phyloP scores from a whole-genome alignment of 2,888 invertebrate genomes.

The Drosophila trichaetosa region DNA sequence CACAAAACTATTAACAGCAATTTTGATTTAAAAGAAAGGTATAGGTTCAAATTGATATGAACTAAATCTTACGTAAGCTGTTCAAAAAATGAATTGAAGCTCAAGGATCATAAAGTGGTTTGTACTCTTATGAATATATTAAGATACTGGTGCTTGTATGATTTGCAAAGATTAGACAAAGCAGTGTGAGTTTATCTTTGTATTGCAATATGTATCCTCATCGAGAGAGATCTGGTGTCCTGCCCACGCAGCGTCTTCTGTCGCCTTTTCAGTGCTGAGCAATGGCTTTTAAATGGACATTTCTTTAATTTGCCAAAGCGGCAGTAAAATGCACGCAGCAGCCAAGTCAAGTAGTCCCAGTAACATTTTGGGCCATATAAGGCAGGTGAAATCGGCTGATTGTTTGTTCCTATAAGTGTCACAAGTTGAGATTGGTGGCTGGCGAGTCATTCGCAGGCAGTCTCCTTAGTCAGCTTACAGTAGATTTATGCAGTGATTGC shows the following conservation, averaged over 20 bases:
- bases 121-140: not conserved
- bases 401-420: constrained; percentile 42
- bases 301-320: constrained; percentile 44
- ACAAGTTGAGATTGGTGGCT: constrained; percentile 40
- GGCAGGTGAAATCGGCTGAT: constrained; percentile 66
- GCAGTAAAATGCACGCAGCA: constrained; percentile 32
- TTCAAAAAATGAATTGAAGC: not conserved
- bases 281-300: constrained; percentile 64
- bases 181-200: not conserved
- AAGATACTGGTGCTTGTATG: not conserved
- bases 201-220: not conserved
- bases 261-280: constrained; percentile 37
- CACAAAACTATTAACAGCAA: not conserved
- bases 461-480: constrained; percentile 54
- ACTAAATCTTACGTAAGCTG: not conserved
- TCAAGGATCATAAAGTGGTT: not conserved
- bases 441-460: constrained; percentile 49
- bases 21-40: not conserved
- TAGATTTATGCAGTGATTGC: constrained; percentile 59
- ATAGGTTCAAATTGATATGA: not conserved
- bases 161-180: not conserved
- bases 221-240: constrained; percentile 19
- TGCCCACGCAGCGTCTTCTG: constrained; percentile 61
- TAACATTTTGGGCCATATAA: constrained; percentile 53
- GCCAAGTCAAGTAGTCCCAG: constrained; percentile 42